A percentile compares a stretch with the other conserved stretches of the same genome.
These are phyloP conservation scores for Cassiopea xamachana DNA, from an alignment of 30 jellyfish, hydroid and myxozoan species.

Conservation along the genomic window DNA sequence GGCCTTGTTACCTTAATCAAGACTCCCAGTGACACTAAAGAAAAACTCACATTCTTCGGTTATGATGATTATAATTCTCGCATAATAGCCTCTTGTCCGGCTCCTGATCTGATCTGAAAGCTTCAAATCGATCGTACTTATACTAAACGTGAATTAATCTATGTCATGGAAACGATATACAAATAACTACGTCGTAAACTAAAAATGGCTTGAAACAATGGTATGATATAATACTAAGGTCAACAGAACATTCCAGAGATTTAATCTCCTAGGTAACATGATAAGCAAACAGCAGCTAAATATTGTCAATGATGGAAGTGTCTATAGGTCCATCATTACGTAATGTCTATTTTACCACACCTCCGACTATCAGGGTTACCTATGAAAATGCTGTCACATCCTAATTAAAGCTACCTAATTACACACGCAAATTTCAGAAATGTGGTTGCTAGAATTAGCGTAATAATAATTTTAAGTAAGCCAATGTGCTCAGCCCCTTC, in stretches of 20 bases:
- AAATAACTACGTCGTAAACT: conserved; percentile 38
- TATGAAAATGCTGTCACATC: no score
- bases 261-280: conserved; percentile 40
- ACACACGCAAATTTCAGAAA: no score
- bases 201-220: conserved; percentile 28
- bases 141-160: conserved; percentile 31
- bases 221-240: conserved; percentile 19
- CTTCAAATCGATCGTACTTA: conserved; percentile 41
- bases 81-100: conserved; percentile 31
- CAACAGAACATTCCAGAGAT: conserved; percentile 1
- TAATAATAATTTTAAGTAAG: no score
- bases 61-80: conserved; percentile 22
- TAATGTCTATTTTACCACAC: conserved; percentile 43
- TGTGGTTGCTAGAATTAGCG: no score
- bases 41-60: conserved; percentile 34
- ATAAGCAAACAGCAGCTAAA: conserved; percentile 24
- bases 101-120: conserved; percentile 35
- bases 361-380: no score
- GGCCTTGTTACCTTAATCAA: conserved; percentile 44
- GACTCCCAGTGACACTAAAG: conserved; percentile 50
- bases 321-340: conserved; percentile 4
- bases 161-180: conserved; percentile 36
- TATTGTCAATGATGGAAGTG: conserved; percentile 4
- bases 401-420: no score
- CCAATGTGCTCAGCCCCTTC: no score